Base-by-base conservation (phyloP, 1,140 invertebrate genomes). In the Luehdorfia chinensis region DNA sequence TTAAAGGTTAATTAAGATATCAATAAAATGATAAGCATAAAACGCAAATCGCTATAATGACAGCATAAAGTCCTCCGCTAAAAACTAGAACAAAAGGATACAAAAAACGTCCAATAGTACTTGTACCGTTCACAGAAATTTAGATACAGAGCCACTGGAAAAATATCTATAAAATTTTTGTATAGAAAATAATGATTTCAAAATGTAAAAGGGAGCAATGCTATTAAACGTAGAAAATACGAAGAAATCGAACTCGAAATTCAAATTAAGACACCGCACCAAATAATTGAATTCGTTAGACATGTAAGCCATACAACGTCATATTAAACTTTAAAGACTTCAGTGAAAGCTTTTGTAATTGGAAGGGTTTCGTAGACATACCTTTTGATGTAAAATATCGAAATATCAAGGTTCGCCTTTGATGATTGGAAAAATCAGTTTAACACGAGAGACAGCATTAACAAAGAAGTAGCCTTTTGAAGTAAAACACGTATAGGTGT, bases 311-410 rank as follows among this genome's bases (percentile, higher is more conserved):
- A 43, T 43, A 43, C 25, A 43, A 30, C 23, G 14, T 41, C 39
- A 30, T 30, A 30, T 43, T 43, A 12, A 1, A 30, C 9, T 43
- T 30, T 30, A 43, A 43, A 43, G 14, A 43, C 39, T 43, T 15
- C 15, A 13, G 14, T 19, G 27, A 28, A 28, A 43, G 39, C 39
- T 43, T 43, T 27, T 43, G 25, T 30, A 43, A 43, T 43, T 43
- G 39, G 39, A 43, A 28, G 39, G 39, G 39, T 43, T 43, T 43
- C 39, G 25, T 8, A 18, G 25, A 43, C 25, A 12, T 31, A 30
- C 25, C 39, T 43, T 43, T 43, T 43, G 39, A 43, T 41, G 8
- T 27, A n/a, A n/a, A n/a, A n/a, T 21, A 37, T 11, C 34, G 39
- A n/a, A 43, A 43, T 30, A 30, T 43, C 25, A 43, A 43, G 30